Evolutionary conservation across 2,888 invertebrate genomes (phyloP).

Genomic region (Yponomeuta plumbellus): DNA sequence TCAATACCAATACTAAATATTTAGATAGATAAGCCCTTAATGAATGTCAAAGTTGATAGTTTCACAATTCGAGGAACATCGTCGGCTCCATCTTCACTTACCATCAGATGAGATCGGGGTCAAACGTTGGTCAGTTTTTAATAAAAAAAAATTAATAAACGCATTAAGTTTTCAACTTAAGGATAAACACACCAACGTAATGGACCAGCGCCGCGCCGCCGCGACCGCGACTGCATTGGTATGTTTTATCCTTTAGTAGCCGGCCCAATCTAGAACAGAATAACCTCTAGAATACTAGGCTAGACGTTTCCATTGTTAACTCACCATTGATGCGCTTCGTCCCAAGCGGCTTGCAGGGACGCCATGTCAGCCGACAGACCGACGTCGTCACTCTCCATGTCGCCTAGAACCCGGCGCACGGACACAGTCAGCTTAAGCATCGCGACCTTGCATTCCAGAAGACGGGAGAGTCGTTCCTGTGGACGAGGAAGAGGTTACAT

Average conservation of each 20-base stretch:
- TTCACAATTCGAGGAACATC: too few relatives aligned
- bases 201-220: too few relatives aligned
- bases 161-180: too few relatives aligned
- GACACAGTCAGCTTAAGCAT: conserved; percentile 76
- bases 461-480: conserved; percentile 71
- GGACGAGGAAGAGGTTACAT: background rate
- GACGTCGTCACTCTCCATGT: conserved; percentile 55
- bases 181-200: too few relatives aligned
- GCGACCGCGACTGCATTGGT: too few relatives aligned
- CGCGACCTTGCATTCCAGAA: conserved; percentile 74
- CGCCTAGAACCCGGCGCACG: conserved; percentile 74
- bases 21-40: too few relatives aligned
- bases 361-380: conserved; percentile 80
- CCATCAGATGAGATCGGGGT: too few relatives aligned
- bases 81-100: too few relatives aligned
- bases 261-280: background rate
- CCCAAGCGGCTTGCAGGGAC: conserved; percentile 81
- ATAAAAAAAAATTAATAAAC: too few relatives aligned
- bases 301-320: conserved; percentile 15
- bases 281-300: background rate
- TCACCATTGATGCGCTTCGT: conserved; percentile 82
- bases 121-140: too few relatives aligned
- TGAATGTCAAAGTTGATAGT: too few relatives aligned
- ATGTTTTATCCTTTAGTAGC: background rate
- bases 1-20: background rate